These are phyloP conservation scores for Drosophila orena DNA, from an alignment of 1,140 invertebrate species.

Conservation along the genomic window DNA sequence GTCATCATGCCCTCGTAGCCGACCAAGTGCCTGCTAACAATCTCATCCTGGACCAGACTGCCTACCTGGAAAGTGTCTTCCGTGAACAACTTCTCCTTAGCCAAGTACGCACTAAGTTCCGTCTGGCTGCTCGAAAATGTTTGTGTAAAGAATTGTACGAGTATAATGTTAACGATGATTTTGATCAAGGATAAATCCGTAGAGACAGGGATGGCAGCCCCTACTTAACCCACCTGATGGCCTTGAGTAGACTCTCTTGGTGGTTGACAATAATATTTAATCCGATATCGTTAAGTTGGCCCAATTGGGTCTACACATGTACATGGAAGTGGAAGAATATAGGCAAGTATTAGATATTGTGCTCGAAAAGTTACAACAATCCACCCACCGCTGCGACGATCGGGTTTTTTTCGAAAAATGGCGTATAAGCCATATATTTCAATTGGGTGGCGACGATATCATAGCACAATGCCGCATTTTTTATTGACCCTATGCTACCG, in stretches of 20 bases:
- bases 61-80: slow-evolving; percentile 3
- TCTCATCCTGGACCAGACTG: slow-evolving; percentile 30
- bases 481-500: neutral
- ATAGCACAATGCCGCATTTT: slow-evolving; percentile 42
- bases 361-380: neutral
- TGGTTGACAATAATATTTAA: slow-evolving; percentile 28
- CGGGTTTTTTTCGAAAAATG: slow-evolving; percentile 11
- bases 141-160: no score
- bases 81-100: slow-evolving; percentile 16
- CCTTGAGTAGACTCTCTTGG: slow-evolving; percentile 5
- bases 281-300: slow-evolving; percentile 37
- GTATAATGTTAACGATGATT: neutral
- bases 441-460: slow-evolving; percentile 22
- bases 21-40: neutral
- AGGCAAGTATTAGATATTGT: neutral
- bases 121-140: slow-evolving; percentile 1
- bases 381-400: slow-evolving; percentile 26
- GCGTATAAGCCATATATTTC: slow-evolving; percentile 46
- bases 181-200: neutral
- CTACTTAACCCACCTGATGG: slow-evolving; percentile 12
- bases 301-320: slow-evolving; percentile 27
- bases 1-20: slow-evolving; percentile 29
- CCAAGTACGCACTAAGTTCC: slow-evolving; percentile 4
- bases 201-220: no score
- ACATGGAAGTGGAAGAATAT: neutral